Percentiles rank a stretch among this genome's conserved stretches.
phyloP scores from a whole-genome alignment of 2,113 vertebrate genomes.

The Ophiodon elongatus region DNA sequence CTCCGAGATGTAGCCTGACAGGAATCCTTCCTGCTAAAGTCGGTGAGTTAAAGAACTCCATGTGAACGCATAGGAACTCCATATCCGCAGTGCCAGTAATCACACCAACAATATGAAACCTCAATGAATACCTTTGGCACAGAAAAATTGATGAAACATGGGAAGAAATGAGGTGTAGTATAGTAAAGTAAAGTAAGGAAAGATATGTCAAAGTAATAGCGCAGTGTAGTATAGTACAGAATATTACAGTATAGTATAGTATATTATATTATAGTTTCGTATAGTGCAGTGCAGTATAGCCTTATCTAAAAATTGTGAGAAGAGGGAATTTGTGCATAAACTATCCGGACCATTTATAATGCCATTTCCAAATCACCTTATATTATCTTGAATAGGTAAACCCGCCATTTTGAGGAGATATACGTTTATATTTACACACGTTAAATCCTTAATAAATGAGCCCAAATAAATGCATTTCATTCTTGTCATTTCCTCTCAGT shows the following conservation, averaged over 20 bases:
- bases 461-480: no score
- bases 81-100: slow-evolving; percentile 15
- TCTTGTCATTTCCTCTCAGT: no score
- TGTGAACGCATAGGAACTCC: neutral
- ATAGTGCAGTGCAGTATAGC: neutral
- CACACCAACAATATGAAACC: slow-evolving; percentile 12
- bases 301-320: neutral
- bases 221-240: neutral
- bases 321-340: neutral
- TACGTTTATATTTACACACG: no score
- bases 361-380: neutral
- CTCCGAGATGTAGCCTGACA: slow-evolving; percentile 41
- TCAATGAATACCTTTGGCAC: neutral
- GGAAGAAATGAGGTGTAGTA: neutral
- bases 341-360: neutral
- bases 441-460: no score
- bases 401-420: no score
- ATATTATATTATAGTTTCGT: neutral
- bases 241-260: no score
- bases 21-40: slow-evolving; percentile 44
- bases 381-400: no score
- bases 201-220: no score
- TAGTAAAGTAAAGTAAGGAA: neutral
- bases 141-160: neutral
- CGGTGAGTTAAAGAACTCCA: slow-evolving; percentile 21